Conservation (phyloP, 2,113 vertebrate genomes). For the Pogona vitticeps region DNA sequence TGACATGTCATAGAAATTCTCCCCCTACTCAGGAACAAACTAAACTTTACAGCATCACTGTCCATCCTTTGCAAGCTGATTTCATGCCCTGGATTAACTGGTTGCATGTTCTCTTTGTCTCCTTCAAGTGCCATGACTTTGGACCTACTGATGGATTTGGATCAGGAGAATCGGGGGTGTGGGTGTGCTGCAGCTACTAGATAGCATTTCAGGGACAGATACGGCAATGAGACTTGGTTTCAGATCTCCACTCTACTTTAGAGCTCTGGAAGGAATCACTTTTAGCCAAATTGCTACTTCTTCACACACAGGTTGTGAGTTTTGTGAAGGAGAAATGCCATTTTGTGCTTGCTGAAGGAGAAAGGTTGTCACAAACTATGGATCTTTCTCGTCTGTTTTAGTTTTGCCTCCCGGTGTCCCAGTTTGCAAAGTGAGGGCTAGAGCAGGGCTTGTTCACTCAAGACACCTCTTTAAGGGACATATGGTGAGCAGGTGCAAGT, state of each 20-base stretch:
- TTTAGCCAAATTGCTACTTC: neutral
- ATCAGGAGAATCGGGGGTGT: neutral
- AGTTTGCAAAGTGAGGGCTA: neutral
- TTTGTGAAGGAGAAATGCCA: neutral
- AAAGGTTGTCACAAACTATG: neutral
- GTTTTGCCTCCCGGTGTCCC: neutral
- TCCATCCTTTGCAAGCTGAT: neutral
- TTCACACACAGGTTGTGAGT: neutral
- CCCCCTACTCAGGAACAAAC: too few relatives aligned
- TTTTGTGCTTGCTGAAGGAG: neutral
- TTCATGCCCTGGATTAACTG: neutral
- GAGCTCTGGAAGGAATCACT: neutral
- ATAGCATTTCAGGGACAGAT: neutral
- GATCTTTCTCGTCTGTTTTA: neutral
- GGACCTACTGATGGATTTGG: neutral
- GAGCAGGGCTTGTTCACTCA: neutral
- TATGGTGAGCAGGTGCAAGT: neutral
- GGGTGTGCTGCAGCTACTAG: neutral
- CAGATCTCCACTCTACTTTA: neutral
- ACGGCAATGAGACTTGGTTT: too few relatives aligned
- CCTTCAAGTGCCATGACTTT: neutral
- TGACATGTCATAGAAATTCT: too few relatives aligned
- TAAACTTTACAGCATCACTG: neutral
- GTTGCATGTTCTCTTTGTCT: neutral
- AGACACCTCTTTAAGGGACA: neutral